phyloP scores from a whole-genome alignment of 2,888 invertebrate genomes.

The Drosophila eohydei region DNA sequence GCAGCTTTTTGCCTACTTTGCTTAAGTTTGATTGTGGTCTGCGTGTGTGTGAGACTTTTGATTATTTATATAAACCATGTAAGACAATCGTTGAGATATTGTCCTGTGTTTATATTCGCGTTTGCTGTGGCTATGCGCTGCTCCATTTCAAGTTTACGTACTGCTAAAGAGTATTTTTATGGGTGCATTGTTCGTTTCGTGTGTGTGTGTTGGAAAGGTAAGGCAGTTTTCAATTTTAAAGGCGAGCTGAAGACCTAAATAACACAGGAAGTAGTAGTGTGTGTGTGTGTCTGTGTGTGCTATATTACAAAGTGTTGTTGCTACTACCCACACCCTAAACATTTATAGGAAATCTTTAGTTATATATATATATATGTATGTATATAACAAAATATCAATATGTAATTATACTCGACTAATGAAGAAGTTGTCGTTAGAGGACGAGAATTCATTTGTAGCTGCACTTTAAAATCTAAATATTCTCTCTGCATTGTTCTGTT shows the following conservation, averaged over 20 bases:
- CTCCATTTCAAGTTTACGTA: slow-evolving; percentile 33
- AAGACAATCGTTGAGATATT: slow-evolving; percentile 71
- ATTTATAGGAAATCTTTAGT: slow-evolving; percentile 74
- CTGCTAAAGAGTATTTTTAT: slow-evolving; percentile 70
- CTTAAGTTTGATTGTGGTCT: slow-evolving; percentile 22
- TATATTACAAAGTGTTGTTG: slow-evolving; percentile 73
- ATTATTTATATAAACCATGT: slow-evolving; percentile 44
- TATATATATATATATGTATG: slow-evolving; percentile 37
- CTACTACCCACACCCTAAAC: slow-evolving; percentile 79
- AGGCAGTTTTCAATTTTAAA: slow-evolving; percentile 75
- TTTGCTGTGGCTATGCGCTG: slow-evolving; percentile 14
- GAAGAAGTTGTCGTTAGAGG: slow-evolving; percentile 83
- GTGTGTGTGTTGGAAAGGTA: slow-evolving; percentile 49
- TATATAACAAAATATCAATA: slow-evolving; percentile 57
- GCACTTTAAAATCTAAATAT: slow-evolving; percentile 29
- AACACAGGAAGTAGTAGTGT: slow-evolving; percentile 65
- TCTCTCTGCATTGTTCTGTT: slow-evolving; percentile 18
- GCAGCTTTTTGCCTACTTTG: slow-evolving; percentile 15
- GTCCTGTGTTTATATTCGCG: slow-evolving; percentile 57
- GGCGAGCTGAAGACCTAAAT: slow-evolving; percentile 62
- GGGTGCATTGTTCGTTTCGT: slow-evolving; percentile 69
- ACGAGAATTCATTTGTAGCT: slow-evolving; percentile 82
- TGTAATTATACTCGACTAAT: slow-evolving; percentile 80
- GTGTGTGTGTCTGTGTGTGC: slow-evolving; percentile 57
- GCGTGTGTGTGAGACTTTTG: slow-evolving; percentile 44